Conservation (phyloP, 2,797 vertebrate species). For the Chrosomus eos region DNA sequence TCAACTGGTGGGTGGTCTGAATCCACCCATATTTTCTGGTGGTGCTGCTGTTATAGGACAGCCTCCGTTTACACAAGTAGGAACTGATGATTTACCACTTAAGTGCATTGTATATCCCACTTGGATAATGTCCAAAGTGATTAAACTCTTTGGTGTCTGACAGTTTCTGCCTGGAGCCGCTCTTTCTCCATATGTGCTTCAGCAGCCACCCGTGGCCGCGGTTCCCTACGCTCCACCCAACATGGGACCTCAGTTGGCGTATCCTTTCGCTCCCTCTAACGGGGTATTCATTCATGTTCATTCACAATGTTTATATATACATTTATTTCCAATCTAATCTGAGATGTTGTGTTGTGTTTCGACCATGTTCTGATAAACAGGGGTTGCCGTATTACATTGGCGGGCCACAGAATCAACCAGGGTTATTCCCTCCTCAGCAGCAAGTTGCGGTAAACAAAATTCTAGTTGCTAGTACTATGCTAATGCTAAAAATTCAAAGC, state of each 20-base stretch:
- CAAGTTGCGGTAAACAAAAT: conserved; percentile 39
- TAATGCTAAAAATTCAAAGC: neutral
- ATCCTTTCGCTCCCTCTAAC: conserved; percentile 17
- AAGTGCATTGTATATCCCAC: neutral
- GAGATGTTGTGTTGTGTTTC: neutral
- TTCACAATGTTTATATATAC: neutral
- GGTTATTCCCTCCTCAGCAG: conserved; percentile 39
- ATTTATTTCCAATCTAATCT: neutral
- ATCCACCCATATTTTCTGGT: conserved; percentile 42
- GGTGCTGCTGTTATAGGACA: conserved; percentile 50
- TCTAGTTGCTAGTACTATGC: neutral
- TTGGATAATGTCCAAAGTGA: neutral
- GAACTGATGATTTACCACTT: neutral
- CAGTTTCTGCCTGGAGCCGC: conserved; percentile 45
- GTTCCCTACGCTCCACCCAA: conserved; percentile 29
- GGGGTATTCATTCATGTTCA: conserved; percentile 34
- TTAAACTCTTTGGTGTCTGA: neutral
- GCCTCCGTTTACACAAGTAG: conserved; percentile 47
- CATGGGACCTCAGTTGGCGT: conserved; percentile 37
- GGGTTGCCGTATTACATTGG: conserved; percentile 33
- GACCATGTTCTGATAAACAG: conserved; percentile 23
- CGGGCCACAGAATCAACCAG: conserved; percentile 43
- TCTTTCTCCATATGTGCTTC: conserved; percentile 51
- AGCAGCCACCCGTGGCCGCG: conserved; percentile 22
- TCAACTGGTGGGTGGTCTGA: conserved; percentile 49